These are phyloP conservation scores for Drosophila bunnanda DNA, from an alignment of 2,888 invertebrate species.

Conservation along the genomic window DNA sequence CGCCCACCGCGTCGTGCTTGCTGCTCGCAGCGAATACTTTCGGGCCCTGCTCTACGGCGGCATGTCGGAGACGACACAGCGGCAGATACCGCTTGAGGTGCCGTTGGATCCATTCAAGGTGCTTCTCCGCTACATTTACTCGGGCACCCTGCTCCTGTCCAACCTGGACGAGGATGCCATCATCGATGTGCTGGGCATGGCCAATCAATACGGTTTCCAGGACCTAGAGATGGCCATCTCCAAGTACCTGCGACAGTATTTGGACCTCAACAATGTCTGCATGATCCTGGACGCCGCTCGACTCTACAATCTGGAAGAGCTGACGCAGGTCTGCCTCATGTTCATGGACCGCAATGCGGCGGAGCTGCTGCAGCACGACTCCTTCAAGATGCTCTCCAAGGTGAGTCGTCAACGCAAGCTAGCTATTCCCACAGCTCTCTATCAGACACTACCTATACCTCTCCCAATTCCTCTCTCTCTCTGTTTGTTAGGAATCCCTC, in stretches of 20 bases:
- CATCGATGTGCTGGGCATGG: conserved; percentile 91
- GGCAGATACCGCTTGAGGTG: conserved; percentile 93
- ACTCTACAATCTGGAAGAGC: conserved; percentile 88
- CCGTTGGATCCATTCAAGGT: conserved; percentile 93
- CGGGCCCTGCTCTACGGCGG: conserved; percentile 92
- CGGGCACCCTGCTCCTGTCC: conserved; percentile 90
- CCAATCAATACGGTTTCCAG: conserved; percentile 97
- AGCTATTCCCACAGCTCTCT: neutral
- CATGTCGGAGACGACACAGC: conserved; percentile 90
- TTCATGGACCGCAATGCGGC: conserved; percentile 96
- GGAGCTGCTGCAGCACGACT: conserved; percentile 93
- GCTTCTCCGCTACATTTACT: conserved; percentile 97
- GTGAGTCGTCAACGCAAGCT: conserved; percentile 78
- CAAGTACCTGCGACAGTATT: conserved; percentile 94
- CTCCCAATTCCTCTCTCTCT: too few species aligned
- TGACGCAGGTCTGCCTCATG: conserved; percentile 92
- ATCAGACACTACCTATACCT: too few species aligned
- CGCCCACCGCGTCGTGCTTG: conserved; percentile 90
- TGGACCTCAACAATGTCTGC: conserved; percentile 95
- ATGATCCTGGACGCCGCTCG: conserved; percentile 96
- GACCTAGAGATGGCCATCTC: conserved; percentile 96
- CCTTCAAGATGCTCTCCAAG: conserved; percentile 93
- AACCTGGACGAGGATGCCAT: conserved; percentile 89
- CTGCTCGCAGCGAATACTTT: conserved; percentile 98
- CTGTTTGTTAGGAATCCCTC: conserved; percentile 86